These are phyloP conservation scores for Fregetta grallaria DNA, from an alignment of 2,113 vertebrate genomes.

Conservation along the genomic window DNA sequence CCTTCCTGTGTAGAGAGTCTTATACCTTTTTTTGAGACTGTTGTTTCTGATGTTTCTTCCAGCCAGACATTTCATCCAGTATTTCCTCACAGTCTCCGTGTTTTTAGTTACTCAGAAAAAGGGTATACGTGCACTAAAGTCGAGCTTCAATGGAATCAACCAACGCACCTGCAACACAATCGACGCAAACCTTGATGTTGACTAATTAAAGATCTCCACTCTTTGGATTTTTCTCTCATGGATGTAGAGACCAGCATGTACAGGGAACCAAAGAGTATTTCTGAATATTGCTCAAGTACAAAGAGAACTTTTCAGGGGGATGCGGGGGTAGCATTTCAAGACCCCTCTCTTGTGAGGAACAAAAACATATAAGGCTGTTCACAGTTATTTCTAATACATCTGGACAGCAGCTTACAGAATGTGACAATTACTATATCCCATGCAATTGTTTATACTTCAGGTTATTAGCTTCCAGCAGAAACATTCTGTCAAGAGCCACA, in stretches of 20 bases:
- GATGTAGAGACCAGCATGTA: not conserved
- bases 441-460: not conserved
- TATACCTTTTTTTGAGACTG: constrained; percentile 52
- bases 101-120: constrained; percentile 60
- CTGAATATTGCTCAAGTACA: not conserved
- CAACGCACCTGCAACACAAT: constrained; percentile 57
- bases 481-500: not conserved
- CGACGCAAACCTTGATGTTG: constrained; percentile 50
- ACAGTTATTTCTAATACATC: not conserved
- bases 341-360: not conserved
- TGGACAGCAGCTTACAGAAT: not conserved
- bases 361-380: not conserved
- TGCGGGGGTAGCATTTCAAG: not conserved
- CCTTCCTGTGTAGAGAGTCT: constrained; percentile 40
- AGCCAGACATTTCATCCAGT: constrained; percentile 49
- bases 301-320: not conserved
- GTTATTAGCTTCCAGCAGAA: not conserved
- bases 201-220: constrained; percentile 22
- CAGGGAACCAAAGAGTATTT: not conserved
- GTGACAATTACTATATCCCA: not conserved
- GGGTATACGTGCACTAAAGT: constrained; percentile 22
- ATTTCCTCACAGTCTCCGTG: constrained; percentile 54
- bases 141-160: constrained; percentile 50
- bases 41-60: constrained; percentile 51
- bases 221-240: not conserved